Base-by-base conservation (phyloP, 2,888 invertebrate genomes). In the Xanthia togata region DNA sequence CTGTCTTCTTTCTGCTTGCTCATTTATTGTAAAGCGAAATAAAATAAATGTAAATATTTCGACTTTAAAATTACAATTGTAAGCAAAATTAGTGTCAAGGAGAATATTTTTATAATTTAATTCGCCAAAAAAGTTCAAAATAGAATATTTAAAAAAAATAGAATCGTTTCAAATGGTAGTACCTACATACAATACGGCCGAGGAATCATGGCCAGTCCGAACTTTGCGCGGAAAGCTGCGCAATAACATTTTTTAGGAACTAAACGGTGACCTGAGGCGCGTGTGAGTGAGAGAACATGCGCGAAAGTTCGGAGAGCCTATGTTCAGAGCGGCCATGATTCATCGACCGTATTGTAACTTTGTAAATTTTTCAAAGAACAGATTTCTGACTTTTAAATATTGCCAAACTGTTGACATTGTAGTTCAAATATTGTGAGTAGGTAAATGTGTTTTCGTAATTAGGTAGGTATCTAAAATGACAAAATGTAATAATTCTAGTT, bases 91-190 rank as follows among this genome's bases (percentile, higher is more conserved):
- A 76, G 9, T 26, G 26, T 63, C 2, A 26, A 38, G n/a, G 44
- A 75, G n/a, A 41, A 50, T 78, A 73, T 82, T 82, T 87, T 82
- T 70, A 8, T 76, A 73, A 78, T 47, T 74, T 73, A 78, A 82
- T 77, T 81, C 72, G 76, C 67, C 75, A 85, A 84, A 82, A 84
- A 78, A 76, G 85, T 85, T 87, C 79, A 87, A 85, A 85, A 57
- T 73, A 87, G 64, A 78, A 69, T 65, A 38, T 20, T 47, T 60
- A 75, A 78, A 78, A 78, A 74, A 60, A 4, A 0, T 69, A 59
- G 41, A 72, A 38, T 50, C 8, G 31, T 72, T 74, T 69, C 4
- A 47, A 75, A 64, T 38, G 44, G 9, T 26, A 23, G 11, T 73
- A 59, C 41, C 17, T 31, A 62, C 41, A 26, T 26, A 14, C 12